phyloP scores from a whole-genome alignment of 2,797 vertebrate genomes.

The Lithobates sylvaticus region DNA sequence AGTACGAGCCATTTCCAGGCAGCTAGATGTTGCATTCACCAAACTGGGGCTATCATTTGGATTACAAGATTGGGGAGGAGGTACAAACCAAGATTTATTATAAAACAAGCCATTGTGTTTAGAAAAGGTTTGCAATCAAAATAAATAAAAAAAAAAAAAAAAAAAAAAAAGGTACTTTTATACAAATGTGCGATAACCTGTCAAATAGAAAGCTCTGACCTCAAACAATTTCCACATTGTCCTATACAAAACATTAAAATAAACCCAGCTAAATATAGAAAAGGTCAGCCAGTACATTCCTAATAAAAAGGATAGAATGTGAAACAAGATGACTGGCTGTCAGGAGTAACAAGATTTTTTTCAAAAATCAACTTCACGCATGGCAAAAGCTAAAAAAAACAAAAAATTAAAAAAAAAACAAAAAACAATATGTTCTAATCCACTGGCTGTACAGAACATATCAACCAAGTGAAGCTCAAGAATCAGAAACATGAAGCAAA shows the following conservation, averaged over 20 bases:
- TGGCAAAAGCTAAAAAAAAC: background rate
- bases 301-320: no score
- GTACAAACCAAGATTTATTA: slow-evolving; percentile 51
- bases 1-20: slow-evolving; percentile 66
- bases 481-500: background rate
- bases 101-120: slow-evolving; percentile 18
- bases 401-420: no score
- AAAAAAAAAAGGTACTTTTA: no score
- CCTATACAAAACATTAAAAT: no score
- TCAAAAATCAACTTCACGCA: background rate
- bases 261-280: no score
- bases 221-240: no score
- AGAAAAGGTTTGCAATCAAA: background rate
- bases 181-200: no score
- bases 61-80: background rate
- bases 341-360: no score
- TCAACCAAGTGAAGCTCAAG: background rate
- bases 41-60: background rate
- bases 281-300: no score
- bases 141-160: no score
- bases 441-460: background rate
- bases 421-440: background rate
- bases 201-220: no score
- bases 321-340: no score
- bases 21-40: slow-evolving; percentile 48